Conservation (phyloP, 1,140 invertebrate genomes). For the Zaprionus kolodkinae region DNA sequence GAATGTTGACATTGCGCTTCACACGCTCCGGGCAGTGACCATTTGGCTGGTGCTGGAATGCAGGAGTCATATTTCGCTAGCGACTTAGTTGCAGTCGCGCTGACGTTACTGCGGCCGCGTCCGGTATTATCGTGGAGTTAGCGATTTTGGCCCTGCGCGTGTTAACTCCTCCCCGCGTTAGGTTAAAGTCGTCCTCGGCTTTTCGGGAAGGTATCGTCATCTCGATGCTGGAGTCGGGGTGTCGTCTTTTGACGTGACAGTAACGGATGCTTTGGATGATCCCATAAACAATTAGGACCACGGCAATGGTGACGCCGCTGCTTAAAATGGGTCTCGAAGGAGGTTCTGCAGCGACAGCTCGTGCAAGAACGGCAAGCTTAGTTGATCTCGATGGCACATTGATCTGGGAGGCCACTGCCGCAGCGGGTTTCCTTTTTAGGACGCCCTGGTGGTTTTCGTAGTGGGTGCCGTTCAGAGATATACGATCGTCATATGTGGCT, state of each 20-base stretch:
- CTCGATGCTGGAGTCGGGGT: slow-evolving; percentile 1
- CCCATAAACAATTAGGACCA: slow-evolving; percentile 1
- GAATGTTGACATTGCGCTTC: too few species aligned
- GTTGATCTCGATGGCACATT: slow-evolving; percentile 10
- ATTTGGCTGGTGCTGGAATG: neutral
- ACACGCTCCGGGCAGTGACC: too few species aligned
- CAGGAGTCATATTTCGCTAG: slow-evolving; percentile 3
- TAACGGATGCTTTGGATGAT: slow-evolving; percentile 2
- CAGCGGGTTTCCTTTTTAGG: slow-evolving; percentile 1
- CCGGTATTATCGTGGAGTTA: slow-evolving; percentile 24
- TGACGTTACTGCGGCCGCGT: slow-evolving; percentile 14
- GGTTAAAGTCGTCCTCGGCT: slow-evolving; percentile 6
- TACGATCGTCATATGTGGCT: slow-evolving; percentile 21
- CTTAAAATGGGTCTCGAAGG: neutral
- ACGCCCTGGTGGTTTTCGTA: slow-evolving; percentile 19
- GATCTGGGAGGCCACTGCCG: slow-evolving; percentile 6
- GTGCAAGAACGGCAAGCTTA: slow-evolving; percentile 11
- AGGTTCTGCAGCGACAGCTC: slow-evolving; percentile 6
- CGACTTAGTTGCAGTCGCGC: slow-evolving; percentile 6
- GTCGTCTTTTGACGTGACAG: neutral
- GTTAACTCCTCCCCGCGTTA: slow-evolving; percentile 10
- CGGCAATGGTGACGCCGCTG: neutral
- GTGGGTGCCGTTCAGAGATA: slow-evolving; percentile 18
- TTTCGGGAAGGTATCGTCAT: slow-evolving; percentile 1
- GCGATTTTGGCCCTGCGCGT: slow-evolving; percentile 17